Percentiles rank a stretch among this genome's conserved stretches.
phyloP scores from a whole-genome alignment of 2,113 vertebrate genomes.

The Anhinga rufa region DNA sequence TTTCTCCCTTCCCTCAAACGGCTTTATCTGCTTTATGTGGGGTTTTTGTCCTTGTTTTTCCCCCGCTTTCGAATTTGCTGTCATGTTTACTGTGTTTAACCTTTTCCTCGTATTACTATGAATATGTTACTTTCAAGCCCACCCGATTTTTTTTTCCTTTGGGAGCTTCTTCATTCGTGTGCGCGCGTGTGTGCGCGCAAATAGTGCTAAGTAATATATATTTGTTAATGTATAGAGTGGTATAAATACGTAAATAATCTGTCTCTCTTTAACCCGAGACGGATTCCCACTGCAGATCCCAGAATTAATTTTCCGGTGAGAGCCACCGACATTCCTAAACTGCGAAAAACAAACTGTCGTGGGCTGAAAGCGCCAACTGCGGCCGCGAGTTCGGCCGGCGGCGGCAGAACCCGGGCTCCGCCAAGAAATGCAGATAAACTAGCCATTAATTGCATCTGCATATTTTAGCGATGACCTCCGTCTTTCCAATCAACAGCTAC shows the following conservation, averaged over 20 bases:
- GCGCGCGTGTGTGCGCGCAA: accelerated
- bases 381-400: background rate
- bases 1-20: conserved; percentile 54
- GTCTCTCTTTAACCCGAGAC: background rate
- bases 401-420: background rate
- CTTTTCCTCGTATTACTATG: conserved; percentile 55
- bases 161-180: background rate
- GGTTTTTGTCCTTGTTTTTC: background rate
- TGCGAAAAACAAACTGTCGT: background rate
- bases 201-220: accelerated
- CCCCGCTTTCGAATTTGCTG: conserved; percentile 35
- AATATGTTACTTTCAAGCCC: conserved; percentile 23
- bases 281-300: background rate
- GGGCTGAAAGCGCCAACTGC: background rate
- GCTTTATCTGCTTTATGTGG: conserved; percentile 14
- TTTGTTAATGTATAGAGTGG: background rate
- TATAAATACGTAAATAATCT: background rate
- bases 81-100: conserved; percentile 69
- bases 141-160: background rate
- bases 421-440: background rate
- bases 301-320: conserved; percentile 28
- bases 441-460: background rate
- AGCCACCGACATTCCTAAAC: conserved; percentile 7
- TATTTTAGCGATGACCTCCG: background rate
- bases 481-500: background rate